Evolutionary conservation across 2,888 invertebrate species (phyloP), one percentile per base, ranked within the genome.

Genomic region (Erannis defoliaria): DNA sequence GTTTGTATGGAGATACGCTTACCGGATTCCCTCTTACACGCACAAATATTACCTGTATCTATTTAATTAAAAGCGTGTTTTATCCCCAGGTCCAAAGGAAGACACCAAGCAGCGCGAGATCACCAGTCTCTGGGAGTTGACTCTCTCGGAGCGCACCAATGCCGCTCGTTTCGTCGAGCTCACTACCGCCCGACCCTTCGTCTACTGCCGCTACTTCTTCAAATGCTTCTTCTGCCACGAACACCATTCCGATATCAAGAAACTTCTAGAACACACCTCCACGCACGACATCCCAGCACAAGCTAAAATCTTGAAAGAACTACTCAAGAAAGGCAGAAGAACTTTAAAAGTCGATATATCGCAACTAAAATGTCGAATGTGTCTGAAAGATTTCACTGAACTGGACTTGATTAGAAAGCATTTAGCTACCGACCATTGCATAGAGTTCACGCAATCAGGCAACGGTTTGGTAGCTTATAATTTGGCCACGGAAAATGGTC

Each of bases 321-420:
- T 82, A 2, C 64, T 89, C 1, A 84, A 85, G 0, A 88, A 89
- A 75, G 89, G 89, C 1, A 86, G 83, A 61, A 67, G 86, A 14
- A 84, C 86, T 0, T 75, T 89, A 1, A 88, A 89, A 81, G 86
- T 88, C 0, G 89, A 89, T 33, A 89, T 89, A 58, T 85, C 89
- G 0, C 72, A 77, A 2, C 70, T 89, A 0, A 85, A 84, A 72
- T 89, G 89, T 64, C 78, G 81, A 70, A 71, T 86, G n/a, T 89
- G 89, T 54, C 26, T 71, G 0, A 16, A 73, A 45, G 64, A 21
- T 4, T 81, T 76, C 33, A 51, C 59, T 12, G 77, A 81, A 51
- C 64, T 89, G 0, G 83, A 89, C 35, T 66, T 70, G n/a, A 74
- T 79, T 6, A 69, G 88, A 14, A 63, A 71, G 6, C 89, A 89